A percentile compares a stretch with the other conserved stretches of the same genome.
Evolutionary conservation across 2,888 invertebrate genomes (phyloP).

Genomic region (Allolobophora icterica): DNA sequence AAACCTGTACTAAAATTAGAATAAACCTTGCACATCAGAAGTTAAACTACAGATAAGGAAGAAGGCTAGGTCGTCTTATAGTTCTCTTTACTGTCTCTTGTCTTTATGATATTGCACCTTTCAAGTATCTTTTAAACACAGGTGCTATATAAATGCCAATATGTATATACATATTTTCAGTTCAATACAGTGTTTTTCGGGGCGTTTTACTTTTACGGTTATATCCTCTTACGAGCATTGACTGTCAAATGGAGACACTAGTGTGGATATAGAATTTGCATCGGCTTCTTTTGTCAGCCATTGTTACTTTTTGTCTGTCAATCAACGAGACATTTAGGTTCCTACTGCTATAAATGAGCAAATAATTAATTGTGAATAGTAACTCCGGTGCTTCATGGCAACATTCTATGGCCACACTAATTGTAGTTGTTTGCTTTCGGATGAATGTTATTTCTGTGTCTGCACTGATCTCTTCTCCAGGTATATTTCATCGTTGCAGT

Average conservation of each 20-base stretch:
- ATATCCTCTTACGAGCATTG: too few species aligned
- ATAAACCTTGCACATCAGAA: too few species aligned
- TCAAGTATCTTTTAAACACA: not conserved
- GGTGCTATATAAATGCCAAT: not conserved
- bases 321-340: not conserved
- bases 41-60: too few species aligned
- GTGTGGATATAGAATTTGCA: not conserved
- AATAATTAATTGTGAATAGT: not conserved
- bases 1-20: too few species aligned
- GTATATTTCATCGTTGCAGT: not conserved
- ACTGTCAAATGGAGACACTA: not conserved
- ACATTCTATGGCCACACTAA: not conserved
- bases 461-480: constrained; percentile 17
- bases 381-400: not conserved
- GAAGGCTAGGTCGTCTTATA: too few species aligned
- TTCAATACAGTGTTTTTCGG: not conserved
- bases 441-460: not conserved
- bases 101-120: not conserved
- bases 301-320: not conserved
- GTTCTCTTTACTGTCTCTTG: not conserved
- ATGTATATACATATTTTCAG: not conserved
- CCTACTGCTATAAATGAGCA: not conserved
- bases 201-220: not conserved
- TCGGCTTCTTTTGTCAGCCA: not conserved
- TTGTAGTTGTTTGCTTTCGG: not conserved